Base-by-base conservation (phyloP, 2,888 invertebrate species). In the Ceraclea dissimilis region DNA sequence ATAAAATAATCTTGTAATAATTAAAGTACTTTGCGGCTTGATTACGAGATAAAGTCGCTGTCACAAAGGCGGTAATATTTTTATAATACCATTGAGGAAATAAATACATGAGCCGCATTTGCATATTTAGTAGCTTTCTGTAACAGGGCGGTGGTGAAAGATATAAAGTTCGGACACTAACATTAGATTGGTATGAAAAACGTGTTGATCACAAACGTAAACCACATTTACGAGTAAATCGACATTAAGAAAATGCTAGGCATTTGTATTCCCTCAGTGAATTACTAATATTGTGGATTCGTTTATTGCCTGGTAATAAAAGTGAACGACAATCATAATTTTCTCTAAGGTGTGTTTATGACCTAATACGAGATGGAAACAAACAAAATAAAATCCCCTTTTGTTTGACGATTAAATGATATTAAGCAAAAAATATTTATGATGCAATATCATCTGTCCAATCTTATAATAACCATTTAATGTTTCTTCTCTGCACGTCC, bases 241-340 rank as follows among this genome's bases (percentile, higher is more conserved):
- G 39, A 16, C 16, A 39, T 39, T 39, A 39, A 39, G 39, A 39
- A 39, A 39, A 39, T 39, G 39, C 16, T 39, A 39, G 39, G 39
- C 39, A 39, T 39, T 39, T 39, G 39, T 39, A 39, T 39, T 39
- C 39, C 39, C 39, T 8, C 16, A 4, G 39, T 39, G 39, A 39
- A 39, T 39, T 39, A 16, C 39, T 39, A 39, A 39, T 39, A 39
- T 39, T 39, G 39, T 39, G 39, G 39, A 39, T 39, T 39, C 39
- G 39, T 39, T 39, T 39, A 39, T 39, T 13, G 39, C 39, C 39
- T 13, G 39, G 39, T 39, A 16, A 39, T 39, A 39, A 39, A 39
- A 39, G 39, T 13, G 39, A 39, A 39, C 39, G 39, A 39, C 39
- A 39, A 39, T 39, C 39, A 39, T 39, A 39, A 39, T 16, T 39